A percentile compares a stretch with the other conserved stretches of the same genome.
These are phyloP conservation scores for Hydriomena furcata DNA, from an alignment of 2,888 invertebrate genomes.

Conservation along the genomic window DNA sequence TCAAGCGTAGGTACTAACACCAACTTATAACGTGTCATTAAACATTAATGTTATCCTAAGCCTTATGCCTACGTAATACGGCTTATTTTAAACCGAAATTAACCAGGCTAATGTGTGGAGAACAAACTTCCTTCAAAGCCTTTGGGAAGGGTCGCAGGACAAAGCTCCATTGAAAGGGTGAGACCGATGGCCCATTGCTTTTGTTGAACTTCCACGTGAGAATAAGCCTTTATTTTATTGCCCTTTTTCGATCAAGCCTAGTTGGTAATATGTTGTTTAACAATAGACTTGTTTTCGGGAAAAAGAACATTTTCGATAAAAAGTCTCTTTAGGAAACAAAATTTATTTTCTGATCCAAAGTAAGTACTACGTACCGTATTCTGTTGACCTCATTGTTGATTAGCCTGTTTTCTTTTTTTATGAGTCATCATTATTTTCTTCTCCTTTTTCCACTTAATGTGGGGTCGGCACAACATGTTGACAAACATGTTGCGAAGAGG, in stretches of 20 bases:
- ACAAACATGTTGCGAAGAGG: too few species aligned
- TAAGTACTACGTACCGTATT: too few species aligned
- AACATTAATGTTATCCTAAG: constrained; percentile 17
- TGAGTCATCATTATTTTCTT: too few species aligned
- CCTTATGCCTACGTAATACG: constrained; percentile 17
- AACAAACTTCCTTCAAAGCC: constrained; percentile 22
- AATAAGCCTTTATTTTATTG: constrained; percentile 22
- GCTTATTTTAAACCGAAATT: constrained; percentile 14
- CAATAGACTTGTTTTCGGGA: not conserved
- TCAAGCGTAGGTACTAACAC: constrained; percentile 3
- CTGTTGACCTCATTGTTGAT: too few species aligned
- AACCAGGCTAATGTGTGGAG: constrained; percentile 19
- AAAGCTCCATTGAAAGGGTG: constrained; percentile 25
- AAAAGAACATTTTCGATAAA: too few species aligned
- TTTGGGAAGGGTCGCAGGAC: constrained; percentile 23
- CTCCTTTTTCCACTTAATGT: too few species aligned
- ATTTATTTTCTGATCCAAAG: too few species aligned
- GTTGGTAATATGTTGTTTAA: constrained; percentile 6
- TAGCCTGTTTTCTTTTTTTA: too few species aligned
- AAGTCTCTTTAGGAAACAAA: too few species aligned
- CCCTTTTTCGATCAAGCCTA: constrained; percentile 18
- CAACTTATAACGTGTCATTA: constrained; percentile 17
- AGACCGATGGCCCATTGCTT: constrained; percentile 22
- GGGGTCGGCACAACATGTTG: too few species aligned
- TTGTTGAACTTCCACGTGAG: constrained; percentile 25